Conservation (phyloP, 1,140 invertebrate genomes). For the Venustaconcha ellipsiformis region DNA sequence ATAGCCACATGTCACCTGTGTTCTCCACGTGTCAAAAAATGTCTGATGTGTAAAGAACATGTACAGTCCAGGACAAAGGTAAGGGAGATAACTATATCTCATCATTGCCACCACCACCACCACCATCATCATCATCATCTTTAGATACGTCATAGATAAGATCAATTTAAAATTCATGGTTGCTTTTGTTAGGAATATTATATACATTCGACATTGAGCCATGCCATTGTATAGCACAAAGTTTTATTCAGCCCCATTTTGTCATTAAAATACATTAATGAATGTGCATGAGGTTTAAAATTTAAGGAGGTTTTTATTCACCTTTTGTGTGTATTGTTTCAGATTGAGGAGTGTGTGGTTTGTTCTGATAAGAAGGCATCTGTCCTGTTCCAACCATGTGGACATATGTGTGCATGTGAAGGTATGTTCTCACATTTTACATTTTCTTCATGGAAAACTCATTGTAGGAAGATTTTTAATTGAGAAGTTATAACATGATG, state of each 20-base stretch:
- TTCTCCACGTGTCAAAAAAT: constrained; percentile 94
- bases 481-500: no score
- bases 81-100: constrained; percentile 25
- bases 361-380: constrained; percentile 94
- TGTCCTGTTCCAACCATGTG: constrained; percentile 92
- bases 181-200: no score
- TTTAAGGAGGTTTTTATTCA: not conserved
- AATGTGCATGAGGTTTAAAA: not conserved
- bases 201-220: no score
- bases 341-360: constrained; percentile 96
- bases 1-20: constrained; percentile 93
- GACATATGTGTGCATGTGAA: constrained; percentile 95
- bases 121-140: no score
- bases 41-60: constrained; percentile 89
- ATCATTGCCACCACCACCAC: no score
- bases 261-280: no score
- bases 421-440: constrained; percentile 50
- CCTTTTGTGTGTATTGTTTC: constrained; percentile 54
- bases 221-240: no score
- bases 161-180: no score
- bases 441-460: no score
- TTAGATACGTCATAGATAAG: no score
- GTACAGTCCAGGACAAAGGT: constrained; percentile 83
- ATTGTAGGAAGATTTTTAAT: no score
- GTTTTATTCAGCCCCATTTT: no score